Evolutionary conservation across 2,113 vertebrate species (phyloP).

Genomic region (Alligator mississippiensis): DNA sequence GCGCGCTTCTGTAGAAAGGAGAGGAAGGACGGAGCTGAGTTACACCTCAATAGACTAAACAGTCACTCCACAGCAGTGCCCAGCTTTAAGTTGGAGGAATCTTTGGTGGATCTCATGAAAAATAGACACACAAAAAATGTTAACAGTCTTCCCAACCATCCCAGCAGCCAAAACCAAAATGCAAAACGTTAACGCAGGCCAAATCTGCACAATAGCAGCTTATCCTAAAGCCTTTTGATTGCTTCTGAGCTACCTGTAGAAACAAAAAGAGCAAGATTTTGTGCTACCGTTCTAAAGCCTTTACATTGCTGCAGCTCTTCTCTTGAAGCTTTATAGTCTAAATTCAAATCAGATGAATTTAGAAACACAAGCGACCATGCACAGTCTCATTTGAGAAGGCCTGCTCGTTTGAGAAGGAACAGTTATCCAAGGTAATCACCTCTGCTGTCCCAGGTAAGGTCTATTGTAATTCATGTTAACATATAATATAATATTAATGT

Average conservation of each 20-base stretch:
- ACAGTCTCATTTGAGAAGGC: conserved; percentile 36
- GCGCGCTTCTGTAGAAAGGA: not conserved
- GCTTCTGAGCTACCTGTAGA: not conserved
- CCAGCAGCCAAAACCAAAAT: conserved; percentile 16
- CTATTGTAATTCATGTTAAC: not conserved
- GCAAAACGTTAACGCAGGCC: not conserved
- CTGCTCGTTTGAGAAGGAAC: not conserved
- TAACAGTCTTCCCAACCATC: conserved; percentile 15
- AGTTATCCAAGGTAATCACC: conserved; percentile 19
- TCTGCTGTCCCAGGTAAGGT: not conserved
- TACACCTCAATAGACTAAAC: conserved; percentile 61
- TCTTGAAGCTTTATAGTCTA: not conserved
- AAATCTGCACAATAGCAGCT: not conserved
- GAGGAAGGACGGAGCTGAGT: conserved; percentile 35
- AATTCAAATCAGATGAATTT: not conserved
- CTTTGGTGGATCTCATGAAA: conserved; percentile 23
- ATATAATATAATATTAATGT: not conserved
- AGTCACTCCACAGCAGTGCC: conserved; percentile 4
- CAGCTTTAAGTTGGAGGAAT: not conserved
- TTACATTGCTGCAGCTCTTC: not conserved
- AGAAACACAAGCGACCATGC: not conserved
- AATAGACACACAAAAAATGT: conserved; percentile 27
- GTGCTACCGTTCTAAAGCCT: not conserved
- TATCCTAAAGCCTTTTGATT: not conserved
- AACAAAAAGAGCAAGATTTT: not conserved